Percentiles rank a stretch among this genome's conserved stretches.
Evolutionary conservation across 2,113 vertebrate species (phyloP).

Genomic region (Gadus chalcogrammus): DNA sequence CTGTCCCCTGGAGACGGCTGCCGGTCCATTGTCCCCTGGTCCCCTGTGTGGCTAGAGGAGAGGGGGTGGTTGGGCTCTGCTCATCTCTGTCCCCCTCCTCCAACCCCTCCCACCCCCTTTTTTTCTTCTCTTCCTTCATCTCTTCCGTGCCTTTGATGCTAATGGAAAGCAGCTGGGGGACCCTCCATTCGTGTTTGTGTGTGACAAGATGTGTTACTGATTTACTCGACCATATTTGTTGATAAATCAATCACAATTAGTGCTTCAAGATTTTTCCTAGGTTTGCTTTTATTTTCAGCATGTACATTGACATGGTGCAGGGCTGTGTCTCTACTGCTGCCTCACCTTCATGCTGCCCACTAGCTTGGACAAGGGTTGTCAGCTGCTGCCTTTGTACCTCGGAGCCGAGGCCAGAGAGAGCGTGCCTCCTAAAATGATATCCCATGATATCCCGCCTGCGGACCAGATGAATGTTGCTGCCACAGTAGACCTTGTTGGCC

Average conservation of each 20-base stretch:
- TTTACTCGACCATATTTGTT: too few species aligned
- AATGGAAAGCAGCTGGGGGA: constrained; percentile 61
- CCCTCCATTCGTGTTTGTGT: constrained; percentile 26
- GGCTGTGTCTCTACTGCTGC: constrained; percentile 8
- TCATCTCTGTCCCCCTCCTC: constrained; percentile 41
- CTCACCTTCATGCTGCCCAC: constrained; percentile 25
- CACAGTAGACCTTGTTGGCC: background rate
- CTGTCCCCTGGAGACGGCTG: constrained; percentile 2
- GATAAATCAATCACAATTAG: too few species aligned
- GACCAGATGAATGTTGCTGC: background rate
- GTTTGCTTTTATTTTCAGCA: too few species aligned
- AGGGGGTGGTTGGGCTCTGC: background rate
- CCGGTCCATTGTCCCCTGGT: too few species aligned
- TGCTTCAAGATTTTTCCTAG: too few species aligned
- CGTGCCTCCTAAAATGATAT: constrained; percentile 51
- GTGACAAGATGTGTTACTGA: background rate
- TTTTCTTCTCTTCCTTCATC: constrained; percentile 46
- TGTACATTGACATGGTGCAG: too few species aligned
- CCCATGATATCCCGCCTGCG: constrained; percentile 9
- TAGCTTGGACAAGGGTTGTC: constrained; percentile 33
- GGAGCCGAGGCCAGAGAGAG: constrained; percentile 22
- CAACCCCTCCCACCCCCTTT: constrained; percentile 34
- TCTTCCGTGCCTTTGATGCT: constrained; percentile 51
- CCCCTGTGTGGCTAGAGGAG: constrained; percentile 27
- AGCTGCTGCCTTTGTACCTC: constrained; percentile 41